Conservation (phyloP, 2,113 vertebrate genomes). For the Epinephelus lanceolatus region DNA sequence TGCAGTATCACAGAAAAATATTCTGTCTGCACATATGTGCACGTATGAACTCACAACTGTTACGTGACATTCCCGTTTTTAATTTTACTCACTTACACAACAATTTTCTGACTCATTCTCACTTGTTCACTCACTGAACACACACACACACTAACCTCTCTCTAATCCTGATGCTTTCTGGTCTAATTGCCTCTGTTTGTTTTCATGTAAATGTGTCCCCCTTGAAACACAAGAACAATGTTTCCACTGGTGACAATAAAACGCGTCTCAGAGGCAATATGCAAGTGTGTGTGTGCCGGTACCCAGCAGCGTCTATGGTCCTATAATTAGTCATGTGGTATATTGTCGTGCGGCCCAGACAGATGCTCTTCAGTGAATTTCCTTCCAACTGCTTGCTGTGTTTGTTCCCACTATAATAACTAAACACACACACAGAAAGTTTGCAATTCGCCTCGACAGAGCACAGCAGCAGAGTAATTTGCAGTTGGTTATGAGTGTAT, state of each 20-base stretch:
- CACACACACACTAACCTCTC: background rate
- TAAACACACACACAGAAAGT: conserved; percentile 28
- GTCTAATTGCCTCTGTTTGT: conserved; percentile 74
- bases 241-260: conserved; percentile 62
- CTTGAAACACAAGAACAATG: conserved; percentile 51
- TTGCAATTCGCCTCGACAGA: conserved; percentile 40
- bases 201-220: conserved; percentile 60
- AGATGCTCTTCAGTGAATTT: conserved; percentile 65
- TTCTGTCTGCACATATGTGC: conserved; percentile 12
- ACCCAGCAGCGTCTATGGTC: conserved; percentile 37
- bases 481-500: conserved; percentile 50
- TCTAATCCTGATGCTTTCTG: conserved; percentile 30
- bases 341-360: conserved; percentile 55
- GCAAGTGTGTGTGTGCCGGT: conserved; percentile 23
- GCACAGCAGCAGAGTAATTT: conserved; percentile 42
- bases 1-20: background rate
- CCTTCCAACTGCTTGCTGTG: conserved; percentile 33
- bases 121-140: background rate
- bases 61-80: background rate
- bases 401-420: conserved; percentile 47
- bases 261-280: conserved; percentile 25
- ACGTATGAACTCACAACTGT: conserved; percentile 6
- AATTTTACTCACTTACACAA: conserved; percentile 13
- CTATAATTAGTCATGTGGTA: conserved; percentile 62
- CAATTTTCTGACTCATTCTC: background rate